Conservation (phyloP, 1,140 invertebrate species). For the Leucophenga varia region DNA sequence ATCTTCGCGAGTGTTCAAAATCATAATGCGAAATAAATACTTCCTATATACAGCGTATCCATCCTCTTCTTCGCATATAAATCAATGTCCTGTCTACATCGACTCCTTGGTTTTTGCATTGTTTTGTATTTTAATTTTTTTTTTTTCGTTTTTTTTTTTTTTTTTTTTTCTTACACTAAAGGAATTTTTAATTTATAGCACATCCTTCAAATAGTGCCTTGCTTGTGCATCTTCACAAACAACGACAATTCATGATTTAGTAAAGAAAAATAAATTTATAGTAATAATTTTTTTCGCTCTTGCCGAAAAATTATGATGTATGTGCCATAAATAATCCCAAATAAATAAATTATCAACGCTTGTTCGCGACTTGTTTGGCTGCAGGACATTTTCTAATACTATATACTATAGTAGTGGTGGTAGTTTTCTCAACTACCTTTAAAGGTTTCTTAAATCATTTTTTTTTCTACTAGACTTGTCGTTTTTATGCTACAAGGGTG, state of each 20-base stretch:
- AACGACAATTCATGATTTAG: too few relatives aligned
- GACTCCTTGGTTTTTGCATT: conserved; percentile 38
- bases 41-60: too few relatives aligned
- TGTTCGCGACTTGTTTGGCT: neutral
- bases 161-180: conserved; percentile 51
- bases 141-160: conserved; percentile 51
- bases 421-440: too few relatives aligned
- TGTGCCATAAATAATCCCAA: conserved; percentile 53
- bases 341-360: conserved; percentile 51
- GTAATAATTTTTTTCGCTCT: neutral
- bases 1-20: too few relatives aligned
- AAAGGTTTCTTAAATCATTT: too few relatives aligned
- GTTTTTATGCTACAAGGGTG: conserved; percentile 39
- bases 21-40: too few relatives aligned
- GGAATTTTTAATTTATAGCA: conserved; percentile 52
- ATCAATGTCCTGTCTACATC: conserved; percentile 36
- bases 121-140: conserved; percentile 46
- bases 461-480: too few relatives aligned
- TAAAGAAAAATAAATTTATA: too few relatives aligned
- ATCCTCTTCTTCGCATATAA: conserved; percentile 32
- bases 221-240: too few relatives aligned
- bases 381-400: too few relatives aligned
- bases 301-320: conserved; percentile 50
- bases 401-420: too few relatives aligned
- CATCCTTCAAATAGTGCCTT: too few relatives aligned